Evolutionary conservation across 2,888 invertebrate genomes (phyloP), one percentile per base, ranked within the genome.

Genomic region (Hemistola chrysoprasaria): DNA sequence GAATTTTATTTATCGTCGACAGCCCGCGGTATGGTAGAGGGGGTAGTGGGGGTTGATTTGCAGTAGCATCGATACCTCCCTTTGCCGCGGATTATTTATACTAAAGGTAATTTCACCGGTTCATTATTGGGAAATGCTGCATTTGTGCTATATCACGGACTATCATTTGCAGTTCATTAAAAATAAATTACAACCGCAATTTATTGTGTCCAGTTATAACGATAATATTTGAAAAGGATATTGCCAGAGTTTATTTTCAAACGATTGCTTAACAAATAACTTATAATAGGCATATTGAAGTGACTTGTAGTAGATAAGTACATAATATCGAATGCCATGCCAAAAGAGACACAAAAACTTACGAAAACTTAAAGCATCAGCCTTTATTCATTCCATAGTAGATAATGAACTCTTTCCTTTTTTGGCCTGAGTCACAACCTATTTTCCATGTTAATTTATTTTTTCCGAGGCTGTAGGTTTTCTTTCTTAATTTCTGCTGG

Each of bases 1-100:
- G 87, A 88, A 88, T 87, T 88, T 88, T 88, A 87, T 87, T 87
- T 88, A 88, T 87, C 74, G 85, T 70, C 82, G 84, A 87, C 87
- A 83, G 79, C 71, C 73, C 71, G 73, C 74, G 79, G 76, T 68
- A 38, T 30, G 37, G 38, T 31, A 21, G 30, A 60, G 69, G 61
- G 61, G 29, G 47, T 38, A 54, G 47, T 44, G 74, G 71, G 74
- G 77, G 78, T 73, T 84, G 87, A 87, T 88, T 87, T 88, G 87
- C 86, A 78, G 83, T 82, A 73, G 74, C 72, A 78, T 85, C 84
- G 87, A 83, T 77, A 61, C 84, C 85, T 79, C 85, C 86, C 85
- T 82, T 81, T 84, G 78, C 78, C 79, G 76, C 69, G 81, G 84
- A 84, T 88, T 87, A 85, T 88, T 87, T 88, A 88, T 81, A 84